Percentiles rank a stretch among this genome's conserved stretches.
These are phyloP conservation scores for Monomorium pharaonis DNA, from an alignment of 1,140 invertebrate genomes.

Conservation along the genomic window DNA sequence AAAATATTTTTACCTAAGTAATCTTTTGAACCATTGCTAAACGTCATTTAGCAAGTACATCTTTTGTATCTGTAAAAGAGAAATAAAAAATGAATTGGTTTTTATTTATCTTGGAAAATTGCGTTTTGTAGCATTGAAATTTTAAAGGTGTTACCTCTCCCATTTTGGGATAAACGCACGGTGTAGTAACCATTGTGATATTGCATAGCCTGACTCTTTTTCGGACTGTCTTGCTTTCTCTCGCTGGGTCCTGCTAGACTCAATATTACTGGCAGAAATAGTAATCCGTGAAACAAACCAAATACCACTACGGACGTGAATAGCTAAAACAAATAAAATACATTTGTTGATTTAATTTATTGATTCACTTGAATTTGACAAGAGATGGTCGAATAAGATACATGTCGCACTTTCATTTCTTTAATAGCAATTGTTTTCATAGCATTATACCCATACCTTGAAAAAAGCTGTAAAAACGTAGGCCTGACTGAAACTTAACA, in stretches of 20 bases:
- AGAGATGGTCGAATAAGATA: too few species aligned
- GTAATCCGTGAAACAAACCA: conserved; percentile 87
- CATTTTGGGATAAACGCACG: conserved; percentile 57
- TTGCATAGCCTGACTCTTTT: conserved; percentile 66
- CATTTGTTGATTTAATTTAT: too few species aligned
- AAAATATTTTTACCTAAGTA: conserved; percentile 67
- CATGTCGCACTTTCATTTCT: background rate
- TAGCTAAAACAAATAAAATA: conserved; percentile 82
- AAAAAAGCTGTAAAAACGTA: conserved; percentile 86
- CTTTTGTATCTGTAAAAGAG: conserved; percentile 52
- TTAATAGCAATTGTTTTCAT: background rate
- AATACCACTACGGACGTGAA: conserved; percentile 87
- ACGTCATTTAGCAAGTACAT: conserved; percentile 50
- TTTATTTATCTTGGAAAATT: background rate
- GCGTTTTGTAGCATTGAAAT: background rate
- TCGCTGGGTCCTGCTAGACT: conserved; percentile 85
- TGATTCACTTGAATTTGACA: too few species aligned
- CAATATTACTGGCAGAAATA: conserved; percentile 86
- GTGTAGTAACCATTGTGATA: conserved; percentile 77
- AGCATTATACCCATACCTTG: conserved; percentile 78
- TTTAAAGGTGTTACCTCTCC: conserved; percentile 48
- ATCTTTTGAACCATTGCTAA: conserved; percentile 52
- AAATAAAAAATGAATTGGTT: conserved; percentile 9
- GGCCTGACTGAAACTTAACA: conserved; percentile 84
- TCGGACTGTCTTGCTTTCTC: conserved; percentile 58